Evolutionary conservation across 2,797 vertebrate species (phyloP).

Genomic region (Sebastes vulpes): DNA sequence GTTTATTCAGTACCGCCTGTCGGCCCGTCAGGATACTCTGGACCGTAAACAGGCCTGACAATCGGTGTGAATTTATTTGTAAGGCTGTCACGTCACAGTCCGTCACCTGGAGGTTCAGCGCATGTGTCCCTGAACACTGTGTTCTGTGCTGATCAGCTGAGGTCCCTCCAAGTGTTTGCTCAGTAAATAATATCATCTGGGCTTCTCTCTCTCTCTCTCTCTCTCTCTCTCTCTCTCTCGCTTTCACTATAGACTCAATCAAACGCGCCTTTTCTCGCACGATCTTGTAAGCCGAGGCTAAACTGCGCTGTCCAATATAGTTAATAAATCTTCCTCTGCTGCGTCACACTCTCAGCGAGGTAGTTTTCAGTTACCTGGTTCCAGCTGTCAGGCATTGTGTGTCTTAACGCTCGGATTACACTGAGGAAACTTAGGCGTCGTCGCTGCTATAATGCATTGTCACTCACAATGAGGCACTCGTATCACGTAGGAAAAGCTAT

Average conservation of each 20-base stretch:
- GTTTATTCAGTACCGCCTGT: slow-evolving; percentile 16
- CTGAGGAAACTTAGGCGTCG: slow-evolving; percentile 31
- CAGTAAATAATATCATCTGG: slow-evolving; percentile 62
- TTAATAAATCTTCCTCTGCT: slow-evolving; percentile 30
- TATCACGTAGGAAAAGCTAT: slow-evolving; percentile 18
- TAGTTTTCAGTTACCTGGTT: slow-evolving; percentile 40
- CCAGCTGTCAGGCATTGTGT: slow-evolving; percentile 27
- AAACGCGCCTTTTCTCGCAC: background rate
- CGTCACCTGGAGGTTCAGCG: slow-evolving; percentile 18
- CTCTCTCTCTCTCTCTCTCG: background rate
- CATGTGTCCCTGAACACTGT: slow-evolving; percentile 48
- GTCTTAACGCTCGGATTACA: slow-evolving; percentile 47
- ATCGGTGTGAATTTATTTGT: slow-evolving; percentile 2
- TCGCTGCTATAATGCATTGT: slow-evolving; percentile 32
- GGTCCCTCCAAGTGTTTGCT: slow-evolving; percentile 58
- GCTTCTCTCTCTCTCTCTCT: slow-evolving; percentile 17
- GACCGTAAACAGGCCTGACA: slow-evolving; percentile 38
- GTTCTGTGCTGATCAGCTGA: slow-evolving; percentile 57
- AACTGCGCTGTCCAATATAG: background rate
- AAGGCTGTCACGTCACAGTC: slow-evolving; percentile 33
- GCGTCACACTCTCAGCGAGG: background rate
- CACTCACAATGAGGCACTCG: slow-evolving; percentile 29
- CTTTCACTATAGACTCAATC: slow-evolving; percentile 4
- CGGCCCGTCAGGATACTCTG: slow-evolving; percentile 6
- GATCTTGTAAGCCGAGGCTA: slow-evolving; percentile 6